Conservation (phyloP, 2,797 vertebrate genomes). For the Malurus splendens region DNA sequence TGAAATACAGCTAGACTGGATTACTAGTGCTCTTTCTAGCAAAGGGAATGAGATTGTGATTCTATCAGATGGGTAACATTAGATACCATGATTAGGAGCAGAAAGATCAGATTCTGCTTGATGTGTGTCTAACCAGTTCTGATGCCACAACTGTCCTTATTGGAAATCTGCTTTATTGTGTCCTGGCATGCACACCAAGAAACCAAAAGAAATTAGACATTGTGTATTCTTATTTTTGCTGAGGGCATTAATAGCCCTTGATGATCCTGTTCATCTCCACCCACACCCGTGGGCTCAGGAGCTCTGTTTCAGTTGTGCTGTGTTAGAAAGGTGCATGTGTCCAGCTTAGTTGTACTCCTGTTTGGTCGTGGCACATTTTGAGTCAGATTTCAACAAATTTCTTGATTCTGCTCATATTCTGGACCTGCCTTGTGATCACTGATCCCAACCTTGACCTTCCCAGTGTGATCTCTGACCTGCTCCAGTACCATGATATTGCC, state of each 20-base stretch:
- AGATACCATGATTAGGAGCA: neutral
- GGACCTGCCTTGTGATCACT: neutral
- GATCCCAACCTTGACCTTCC: neutral
- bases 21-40: neutral
- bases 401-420: neutral
- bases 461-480: neutral
- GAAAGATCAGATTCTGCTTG: neutral
- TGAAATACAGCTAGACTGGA: neutral
- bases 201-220: neutral
- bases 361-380: neutral
- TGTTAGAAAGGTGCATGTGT: neutral
- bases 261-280: neutral
- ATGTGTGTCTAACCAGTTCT: neutral
- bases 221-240: neutral
- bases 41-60: neutral
- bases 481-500: neutral
- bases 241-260: neutral
- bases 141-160: neutral
- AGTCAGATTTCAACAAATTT: rapidly evolving
- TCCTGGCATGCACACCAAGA: neutral
- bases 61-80: neutral
- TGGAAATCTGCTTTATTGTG: neutral
- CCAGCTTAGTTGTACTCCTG: neutral
- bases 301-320: neutral
- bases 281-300: neutral